phyloP scores from a whole-genome alignment of 2,797 vertebrate species.

The Enteromius paludinosus region DNA sequence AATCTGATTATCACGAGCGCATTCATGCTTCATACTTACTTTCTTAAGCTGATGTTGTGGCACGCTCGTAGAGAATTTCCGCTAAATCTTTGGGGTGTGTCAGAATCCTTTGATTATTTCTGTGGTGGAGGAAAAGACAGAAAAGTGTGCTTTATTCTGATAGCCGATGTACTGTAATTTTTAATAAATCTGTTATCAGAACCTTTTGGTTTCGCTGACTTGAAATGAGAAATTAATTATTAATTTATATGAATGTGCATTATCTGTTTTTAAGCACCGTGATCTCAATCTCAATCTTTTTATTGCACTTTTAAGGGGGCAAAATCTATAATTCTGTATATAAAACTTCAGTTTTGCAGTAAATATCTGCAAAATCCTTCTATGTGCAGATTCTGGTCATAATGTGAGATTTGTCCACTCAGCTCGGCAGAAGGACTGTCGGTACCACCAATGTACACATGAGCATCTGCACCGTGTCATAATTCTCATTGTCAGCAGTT shows the following conservation, averaged over 20 bases:
- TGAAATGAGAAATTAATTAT: not conserved
- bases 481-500: not conserved
- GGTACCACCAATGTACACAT: not conserved
- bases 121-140: slow-evolving; percentile 29
- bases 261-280: not conserved
- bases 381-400: not conserved
- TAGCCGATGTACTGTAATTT: slow-evolving; percentile 62
- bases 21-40: slow-evolving; percentile 23
- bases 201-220: slow-evolving; percentile 53
- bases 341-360: not conserved
- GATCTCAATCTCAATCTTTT: not conserved
- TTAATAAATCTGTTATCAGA: slow-evolving; percentile 70
- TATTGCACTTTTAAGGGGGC: not conserved
- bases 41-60: slow-evolving; percentile 20
- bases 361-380: not conserved
- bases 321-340: not conserved
- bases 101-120: slow-evolving; percentile 27
- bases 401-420: not conserved
- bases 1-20: slow-evolving; percentile 13
- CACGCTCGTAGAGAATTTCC: slow-evolving; percentile 4
- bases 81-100: not conserved
- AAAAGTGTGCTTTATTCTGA: slow-evolving; percentile 56
- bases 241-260: not conserved
- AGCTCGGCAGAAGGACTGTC: not conserved
- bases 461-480: not conserved